Conservation (phyloP, 2,888 invertebrate species). For the Polydesmus complanatus region DNA sequence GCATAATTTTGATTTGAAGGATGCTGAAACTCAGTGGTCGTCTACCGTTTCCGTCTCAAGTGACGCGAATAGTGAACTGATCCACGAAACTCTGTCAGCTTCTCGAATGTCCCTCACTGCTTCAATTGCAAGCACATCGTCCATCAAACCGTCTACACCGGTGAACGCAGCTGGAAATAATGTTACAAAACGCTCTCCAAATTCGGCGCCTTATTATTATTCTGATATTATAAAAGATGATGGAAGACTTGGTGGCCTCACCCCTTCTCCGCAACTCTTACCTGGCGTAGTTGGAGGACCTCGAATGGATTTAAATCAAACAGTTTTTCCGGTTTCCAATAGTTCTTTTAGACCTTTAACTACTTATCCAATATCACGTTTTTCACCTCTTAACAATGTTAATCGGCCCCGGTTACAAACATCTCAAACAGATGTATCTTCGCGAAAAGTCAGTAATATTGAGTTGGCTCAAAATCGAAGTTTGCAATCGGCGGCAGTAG, state of each 20-base stretch:
- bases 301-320: background rate
- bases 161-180: background rate
- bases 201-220: constrained; percentile 63
- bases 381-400: background rate
- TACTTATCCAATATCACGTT: too few relatives aligned
- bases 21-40: background rate
- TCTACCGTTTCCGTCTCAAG: background rate
- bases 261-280: background rate
- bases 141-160: background rate
- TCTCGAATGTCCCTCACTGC: background rate
- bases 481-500: constrained; percentile 20
- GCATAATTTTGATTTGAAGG: background rate
- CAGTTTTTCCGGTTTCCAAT: background rate
- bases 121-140: background rate
- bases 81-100: background rate
- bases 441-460: constrained; percentile 24
- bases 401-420: background rate
- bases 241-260: constrained; percentile 7
- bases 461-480: constrained; percentile 22
- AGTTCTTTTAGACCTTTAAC: background rate
- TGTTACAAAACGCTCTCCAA: constrained; percentile 5
- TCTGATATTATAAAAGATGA: constrained; percentile 48
- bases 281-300: background rate
- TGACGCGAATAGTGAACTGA: background rate
- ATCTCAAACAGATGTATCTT: constrained; percentile 20